Conservation (phyloP, 2,113 vertebrate genomes). For the Spheniscus mendiculus region DNA sequence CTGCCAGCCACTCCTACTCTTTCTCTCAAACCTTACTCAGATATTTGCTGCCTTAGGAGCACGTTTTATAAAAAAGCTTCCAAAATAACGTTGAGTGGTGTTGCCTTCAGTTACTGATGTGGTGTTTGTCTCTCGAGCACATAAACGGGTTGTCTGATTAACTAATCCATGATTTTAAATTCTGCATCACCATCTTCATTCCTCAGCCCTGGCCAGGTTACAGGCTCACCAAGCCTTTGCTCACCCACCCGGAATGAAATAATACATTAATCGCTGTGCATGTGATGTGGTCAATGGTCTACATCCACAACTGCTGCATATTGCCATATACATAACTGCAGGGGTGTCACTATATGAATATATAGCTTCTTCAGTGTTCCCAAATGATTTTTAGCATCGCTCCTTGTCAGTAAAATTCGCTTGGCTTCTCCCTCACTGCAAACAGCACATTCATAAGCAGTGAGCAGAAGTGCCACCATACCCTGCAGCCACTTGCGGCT, state of each 20-base stretch:
- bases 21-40: neutral
- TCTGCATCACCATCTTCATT: neutral
- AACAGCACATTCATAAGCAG: too few relatives aligned
- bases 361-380: neutral
- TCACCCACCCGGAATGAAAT: neutral
- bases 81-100: neutral
- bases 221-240: neutral
- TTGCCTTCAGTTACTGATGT: neutral
- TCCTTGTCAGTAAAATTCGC: neutral
- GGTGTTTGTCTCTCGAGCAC: neutral
- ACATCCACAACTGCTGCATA: neutral
- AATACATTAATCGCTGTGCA: fast-evolving
- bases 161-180: neutral
- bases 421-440: neutral
- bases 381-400: neutral
- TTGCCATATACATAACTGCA: too few relatives aligned
- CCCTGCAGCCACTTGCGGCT: neutral
- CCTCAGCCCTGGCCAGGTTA: neutral
- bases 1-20: neutral
- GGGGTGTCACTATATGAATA: fast-evolving
- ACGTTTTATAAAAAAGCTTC: neutral
- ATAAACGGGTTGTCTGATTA: fast-evolving
- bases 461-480: neutral
- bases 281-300: too few relatives aligned
- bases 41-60: neutral